These are phyloP conservation scores for Acrobeloides nanus DNA, from an alignment of 2,888 invertebrate species.

Conservation along the genomic window DNA sequence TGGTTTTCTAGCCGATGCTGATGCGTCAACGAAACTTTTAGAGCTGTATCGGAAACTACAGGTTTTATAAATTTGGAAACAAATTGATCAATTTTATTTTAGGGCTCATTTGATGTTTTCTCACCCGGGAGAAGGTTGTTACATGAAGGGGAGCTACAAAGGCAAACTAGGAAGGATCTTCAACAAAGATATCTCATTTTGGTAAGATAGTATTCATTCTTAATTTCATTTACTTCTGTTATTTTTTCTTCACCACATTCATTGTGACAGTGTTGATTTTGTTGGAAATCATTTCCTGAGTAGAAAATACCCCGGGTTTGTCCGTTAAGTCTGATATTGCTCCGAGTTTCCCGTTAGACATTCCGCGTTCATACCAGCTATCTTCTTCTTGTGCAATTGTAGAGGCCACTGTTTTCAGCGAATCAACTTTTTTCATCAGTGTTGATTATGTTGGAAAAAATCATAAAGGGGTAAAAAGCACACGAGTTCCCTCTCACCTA, in stretches of 20 bases:
- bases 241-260: conserved; percentile 1
- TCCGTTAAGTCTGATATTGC: too few relatives aligned
- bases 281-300: too few relatives aligned
- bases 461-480: too few relatives aligned
- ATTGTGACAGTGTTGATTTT: too few relatives aligned
- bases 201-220: conserved; percentile 16
- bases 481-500: too few relatives aligned
- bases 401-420: too few relatives aligned
- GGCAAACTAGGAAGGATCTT: conserved; percentile 41
- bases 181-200: conserved; percentile 39
- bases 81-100: conserved; percentile 1
- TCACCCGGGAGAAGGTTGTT: conserved; percentile 37
- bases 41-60: conserved; percentile 37
- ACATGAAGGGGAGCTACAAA: conserved; percentile 36
- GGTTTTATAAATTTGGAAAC: conserved; percentile 18
- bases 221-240: background rate
- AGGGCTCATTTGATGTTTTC: conserved; percentile 42
- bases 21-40: conserved; percentile 32
- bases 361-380: too few relatives aligned
- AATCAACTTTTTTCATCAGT: too few relatives aligned
- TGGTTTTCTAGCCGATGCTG: conserved; percentile 34
- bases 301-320: too few relatives aligned
- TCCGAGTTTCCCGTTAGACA: too few relatives aligned
- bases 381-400: too few relatives aligned
- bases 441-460: too few relatives aligned